Evolutionary conservation across 2,113 vertebrate genomes (phyloP).

Genomic region (Callipepla californica): DNA sequence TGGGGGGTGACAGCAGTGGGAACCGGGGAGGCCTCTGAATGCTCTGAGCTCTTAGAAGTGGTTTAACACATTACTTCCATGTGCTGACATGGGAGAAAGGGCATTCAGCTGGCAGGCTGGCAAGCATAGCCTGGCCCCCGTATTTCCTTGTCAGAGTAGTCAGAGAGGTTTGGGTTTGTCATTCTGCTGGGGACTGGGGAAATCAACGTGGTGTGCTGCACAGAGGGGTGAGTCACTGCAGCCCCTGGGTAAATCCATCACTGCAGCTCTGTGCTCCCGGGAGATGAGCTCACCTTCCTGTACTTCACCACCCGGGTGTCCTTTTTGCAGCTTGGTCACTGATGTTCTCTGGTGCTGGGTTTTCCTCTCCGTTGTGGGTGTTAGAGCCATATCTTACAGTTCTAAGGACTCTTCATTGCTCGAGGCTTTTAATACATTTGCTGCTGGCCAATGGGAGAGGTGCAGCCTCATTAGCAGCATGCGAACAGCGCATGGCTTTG

Average conservation of each 20-base stretch:
- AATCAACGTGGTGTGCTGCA: not conserved
- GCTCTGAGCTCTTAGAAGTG: not conserved
- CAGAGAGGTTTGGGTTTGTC: not conserved
- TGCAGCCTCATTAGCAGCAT: rapidly evolving
- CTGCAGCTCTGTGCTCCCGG: not conserved
- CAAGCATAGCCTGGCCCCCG: not conserved
- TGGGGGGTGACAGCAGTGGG: not conserved
- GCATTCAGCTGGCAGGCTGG: not conserved
- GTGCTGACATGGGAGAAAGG: not conserved
- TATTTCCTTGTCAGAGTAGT: not conserved
- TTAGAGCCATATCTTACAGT: not conserved
- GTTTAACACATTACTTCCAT: not conserved
- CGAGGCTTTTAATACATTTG: not conserved
- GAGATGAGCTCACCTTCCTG: not conserved
- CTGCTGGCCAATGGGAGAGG: not conserved
- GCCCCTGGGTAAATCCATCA: not conserved
- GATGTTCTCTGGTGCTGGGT: not conserved
- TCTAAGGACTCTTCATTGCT: not conserved
- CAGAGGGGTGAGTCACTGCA: not conserved
- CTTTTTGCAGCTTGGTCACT: rapidly evolving
- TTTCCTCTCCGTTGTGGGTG: not conserved
- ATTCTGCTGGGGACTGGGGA: not conserved
- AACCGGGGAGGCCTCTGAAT: not conserved
- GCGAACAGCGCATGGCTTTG: rapidly evolving
- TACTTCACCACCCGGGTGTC: rapidly evolving